Conservation (phyloP, 2,888 invertebrate species). For the Brachynemurus nebulosus region DNA sequence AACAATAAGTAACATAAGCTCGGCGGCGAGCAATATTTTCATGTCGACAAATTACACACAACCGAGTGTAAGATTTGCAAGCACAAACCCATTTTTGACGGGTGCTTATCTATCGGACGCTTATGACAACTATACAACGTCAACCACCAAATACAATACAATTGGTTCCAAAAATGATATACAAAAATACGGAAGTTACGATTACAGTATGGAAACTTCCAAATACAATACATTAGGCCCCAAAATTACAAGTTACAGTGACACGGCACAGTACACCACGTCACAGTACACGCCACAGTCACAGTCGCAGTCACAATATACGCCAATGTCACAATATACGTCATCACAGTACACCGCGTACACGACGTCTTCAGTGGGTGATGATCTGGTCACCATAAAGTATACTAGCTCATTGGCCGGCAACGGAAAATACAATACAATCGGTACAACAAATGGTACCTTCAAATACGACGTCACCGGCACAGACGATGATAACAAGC, state of each 20-base stretch:
- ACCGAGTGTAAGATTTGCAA: constrained; percentile 30
- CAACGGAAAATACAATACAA: constrained; percentile 8
- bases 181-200: constrained; percentile 19
- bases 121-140: constrained; percentile 3
- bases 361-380: too few species aligned
- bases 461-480: background rate
- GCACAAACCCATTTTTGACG: constrained; percentile 46
- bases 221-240: constrained; percentile 26
- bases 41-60: constrained; percentile 20
- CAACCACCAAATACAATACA: constrained; percentile 26
- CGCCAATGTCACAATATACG: too few species aligned
- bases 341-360: too few species aligned
- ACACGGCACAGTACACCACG: constrained; percentile 8
- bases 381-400: too few species aligned
- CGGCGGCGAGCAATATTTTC: constrained; percentile 25
- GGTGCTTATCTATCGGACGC: constrained; percentile 27
- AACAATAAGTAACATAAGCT: constrained; percentile 27
- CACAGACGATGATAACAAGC: constrained; percentile 13
- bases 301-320: background rate
- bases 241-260: constrained; percentile 2
- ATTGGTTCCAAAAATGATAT: constrained; percentile 26
- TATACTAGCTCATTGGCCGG: background rate
- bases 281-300: constrained; percentile 3
- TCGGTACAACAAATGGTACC: background rate
- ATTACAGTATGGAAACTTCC: constrained; percentile 17